Evolutionary conservation across 1,140 invertebrate species (phyloP), one percentile per base, ranked within the genome.

Genomic region (Holcopasites calliopsidis): DNA sequence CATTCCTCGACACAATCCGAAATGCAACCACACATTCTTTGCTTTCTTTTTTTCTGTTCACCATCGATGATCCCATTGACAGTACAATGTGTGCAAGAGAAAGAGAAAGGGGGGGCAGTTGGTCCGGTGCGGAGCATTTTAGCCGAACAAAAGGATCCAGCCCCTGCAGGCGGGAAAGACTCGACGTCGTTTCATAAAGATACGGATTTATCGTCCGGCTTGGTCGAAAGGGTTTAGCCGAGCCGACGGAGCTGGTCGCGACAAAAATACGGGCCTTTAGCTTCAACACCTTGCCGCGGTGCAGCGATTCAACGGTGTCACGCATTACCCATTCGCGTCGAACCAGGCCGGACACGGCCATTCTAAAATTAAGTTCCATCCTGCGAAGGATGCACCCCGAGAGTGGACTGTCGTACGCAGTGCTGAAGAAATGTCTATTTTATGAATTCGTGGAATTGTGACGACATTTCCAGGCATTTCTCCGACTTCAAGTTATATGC

Each of bases 241-340:
- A 47, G 65, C 55, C 68, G 68, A 64, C 76, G 77, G 44, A 55
- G 65, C 42, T 35, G 72, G 60, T 47, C 58, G 60, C 73, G 55
- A 85, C 72, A 73, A 87, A 87, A 87, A 84, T 82, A 87, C 77
- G 79, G 79, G 61, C 82, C 78, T 83, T 87, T 85, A 79, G 82
- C 81, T 82, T 85, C 83, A 81, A 85, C 84, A 84, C 83, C 86
- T 87, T 80, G 77, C 79, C 79, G 70, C 65, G 74, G 74, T 61
- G 57, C 70, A n/a, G 50, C 60, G 77, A 78, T 84, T 77, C 74
- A 50, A 71, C 70, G 70, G 38, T 71, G 75, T 78, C 75, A 64
- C 79, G 70, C 49, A 50, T 77, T 60, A 73, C 28, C 73, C 73
- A 68, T 66, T 66, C 54, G 77, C 38, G 76, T 47, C 26, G 23